phyloP scores from a whole-genome alignment of 2,797 vertebrate species.

The Hephaestus fuliginosus region DNA sequence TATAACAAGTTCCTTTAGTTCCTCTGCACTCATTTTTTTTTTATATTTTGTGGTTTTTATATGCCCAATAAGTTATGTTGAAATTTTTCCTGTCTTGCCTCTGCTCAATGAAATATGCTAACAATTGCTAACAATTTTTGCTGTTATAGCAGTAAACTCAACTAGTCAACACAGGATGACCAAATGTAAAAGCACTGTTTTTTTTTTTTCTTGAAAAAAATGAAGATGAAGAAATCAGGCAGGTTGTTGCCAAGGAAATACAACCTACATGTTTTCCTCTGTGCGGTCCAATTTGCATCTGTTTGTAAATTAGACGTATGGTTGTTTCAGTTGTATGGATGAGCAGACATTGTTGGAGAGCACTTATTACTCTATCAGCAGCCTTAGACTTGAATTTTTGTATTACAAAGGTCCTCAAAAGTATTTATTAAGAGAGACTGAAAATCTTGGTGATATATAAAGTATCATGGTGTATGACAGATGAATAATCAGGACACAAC shows the following conservation, averaged over 20 bases:
- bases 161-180: not conserved
- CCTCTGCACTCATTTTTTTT: not conserved
- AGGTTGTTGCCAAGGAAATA: not conserved
- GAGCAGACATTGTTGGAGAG: not conserved
- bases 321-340: not conserved
- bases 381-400: not conserved
- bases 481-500: not conserved
- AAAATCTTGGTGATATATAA: not conserved
- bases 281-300: not conserved
- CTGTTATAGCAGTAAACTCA: not conserved
- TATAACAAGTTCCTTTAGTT: too few relatives aligned
- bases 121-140: not conserved
- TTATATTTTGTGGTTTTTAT: too few relatives aligned
- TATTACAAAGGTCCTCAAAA: too few relatives aligned
- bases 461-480: not conserved
- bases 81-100: not conserved
- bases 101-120: not conserved
- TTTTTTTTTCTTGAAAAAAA: not conserved
- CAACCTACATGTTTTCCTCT: not conserved
- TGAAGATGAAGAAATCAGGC: not conserved
- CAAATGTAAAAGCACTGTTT: not conserved
- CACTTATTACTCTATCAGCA: not conserved
- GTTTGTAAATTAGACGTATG: constrained; percentile 2
- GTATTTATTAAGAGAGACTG: not conserved
- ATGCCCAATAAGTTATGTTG: not conserved